A percentile compares a stretch with the other conserved stretches of the same genome.
Evolutionary conservation across 2,113 vertebrate species (phyloP).

Genomic region (Pseudopodoces humilis): DNA sequence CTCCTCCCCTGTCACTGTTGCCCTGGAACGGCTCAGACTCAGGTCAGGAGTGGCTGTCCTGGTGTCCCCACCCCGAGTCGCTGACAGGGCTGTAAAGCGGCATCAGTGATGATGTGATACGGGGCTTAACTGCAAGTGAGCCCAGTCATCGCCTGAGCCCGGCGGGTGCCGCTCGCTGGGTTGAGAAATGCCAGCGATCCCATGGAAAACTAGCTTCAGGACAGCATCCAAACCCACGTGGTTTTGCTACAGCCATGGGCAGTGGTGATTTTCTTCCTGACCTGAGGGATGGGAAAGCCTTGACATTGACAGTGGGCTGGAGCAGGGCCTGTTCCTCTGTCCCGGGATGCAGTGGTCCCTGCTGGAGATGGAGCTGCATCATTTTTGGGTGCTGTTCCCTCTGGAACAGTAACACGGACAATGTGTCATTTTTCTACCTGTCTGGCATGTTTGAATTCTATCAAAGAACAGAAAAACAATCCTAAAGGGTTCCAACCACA

Average conservation of each 20-base stretch:
- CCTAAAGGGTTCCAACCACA: neutral
- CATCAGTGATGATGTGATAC: neutral
- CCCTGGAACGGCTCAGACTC: neutral
- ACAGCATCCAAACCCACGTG: accelerated
- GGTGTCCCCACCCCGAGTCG: neutral
- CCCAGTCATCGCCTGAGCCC: neutral
- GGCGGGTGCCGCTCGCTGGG: accelerated
- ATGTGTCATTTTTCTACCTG: accelerated
- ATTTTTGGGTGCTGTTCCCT: neutral
- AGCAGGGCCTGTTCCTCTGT: neutral
- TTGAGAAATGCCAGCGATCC: neutral
- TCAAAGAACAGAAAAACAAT: neutral
- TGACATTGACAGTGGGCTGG: neutral
- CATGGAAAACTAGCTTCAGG: accelerated
- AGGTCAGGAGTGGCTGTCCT: accelerated
- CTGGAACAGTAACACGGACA: accelerated
- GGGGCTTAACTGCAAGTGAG: neutral
- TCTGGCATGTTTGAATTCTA: neutral
- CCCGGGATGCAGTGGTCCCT: accelerated
- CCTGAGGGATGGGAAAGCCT: neutral
- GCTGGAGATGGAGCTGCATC: neutral
- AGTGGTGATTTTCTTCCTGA: neutral
- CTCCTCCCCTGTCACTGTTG: neutral
- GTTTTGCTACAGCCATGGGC: accelerated
- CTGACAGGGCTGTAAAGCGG: neutral